Base-by-base conservation (phyloP, 2,797 vertebrate genomes). In the Thaleichthys pacificus region DNA sequence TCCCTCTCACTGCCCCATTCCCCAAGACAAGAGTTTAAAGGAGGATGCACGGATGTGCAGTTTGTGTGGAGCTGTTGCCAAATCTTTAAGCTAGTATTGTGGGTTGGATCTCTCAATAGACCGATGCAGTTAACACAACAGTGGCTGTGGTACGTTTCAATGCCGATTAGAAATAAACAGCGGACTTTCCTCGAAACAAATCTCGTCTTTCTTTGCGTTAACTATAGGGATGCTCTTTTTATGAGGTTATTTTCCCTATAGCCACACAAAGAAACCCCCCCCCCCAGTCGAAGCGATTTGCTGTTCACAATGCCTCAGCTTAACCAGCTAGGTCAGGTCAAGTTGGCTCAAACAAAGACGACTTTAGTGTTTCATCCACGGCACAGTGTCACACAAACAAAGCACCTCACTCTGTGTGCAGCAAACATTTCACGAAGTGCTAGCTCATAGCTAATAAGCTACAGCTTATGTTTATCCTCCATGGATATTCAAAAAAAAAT, bases 281-380 rank as follows among this genome's bases (percentile, higher is more conserved):
- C 89, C 92, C 89, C 42, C 42, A 83, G 91, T 90, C 91, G 92
- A 93, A 93, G 92, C 91, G 88, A 93, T 93, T 93, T 93, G 92
- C 93, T 89, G 91, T 84, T 89, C 90, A 93, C 93, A 94, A 94
- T 93, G 91, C 89, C 80, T 89, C 91, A 94, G 93, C 93, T 93
- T 94, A 94, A 94, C 93, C 93, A 94, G 93, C 91, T 85, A 92
- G 93, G 93, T 94, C 93, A 92, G 93, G 92, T 93, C 93, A 94
- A 94, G 92, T 94, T 94, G 92, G 93, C 87, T 91, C 89, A 90
- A 89, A 94, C 93, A 94, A 94, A 92, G 78, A 89, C 80, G 92
- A 92, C 92, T 93, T 92, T 91, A 91, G 92, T 90, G 91, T 93
- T 88, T 92, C 89, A 91, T 87, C 91, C 91, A 91, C 87, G 82